A percentile compares a stretch with the other conserved stretches of the same genome.
Evolutionary conservation across 2,888 invertebrate species (phyloP).

Genomic region (Chloromyia formosa): DNA sequence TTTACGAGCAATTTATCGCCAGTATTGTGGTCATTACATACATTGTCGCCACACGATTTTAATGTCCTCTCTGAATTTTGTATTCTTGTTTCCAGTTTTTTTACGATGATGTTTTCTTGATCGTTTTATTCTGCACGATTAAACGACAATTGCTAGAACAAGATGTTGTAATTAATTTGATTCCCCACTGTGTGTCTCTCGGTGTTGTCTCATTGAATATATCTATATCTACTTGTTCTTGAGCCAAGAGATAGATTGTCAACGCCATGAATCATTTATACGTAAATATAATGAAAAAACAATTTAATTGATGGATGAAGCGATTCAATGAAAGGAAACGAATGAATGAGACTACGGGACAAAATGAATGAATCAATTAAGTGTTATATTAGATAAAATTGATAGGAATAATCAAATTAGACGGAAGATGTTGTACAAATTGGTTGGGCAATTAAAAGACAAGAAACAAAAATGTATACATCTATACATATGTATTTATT

Average conservation of each 20-base stretch:
- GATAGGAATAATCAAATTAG: neutral
- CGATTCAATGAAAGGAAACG: neutral
- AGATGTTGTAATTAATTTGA: neutral
- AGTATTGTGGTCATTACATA: too few species aligned
- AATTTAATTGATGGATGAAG: conserved; percentile 4
- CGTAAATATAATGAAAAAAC: neutral
- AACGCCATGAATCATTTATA: neutral
- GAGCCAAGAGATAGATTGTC: too few species aligned
- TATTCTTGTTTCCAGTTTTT: too few species aligned
- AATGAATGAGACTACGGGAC: neutral
- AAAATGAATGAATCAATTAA: conserved; percentile 6
- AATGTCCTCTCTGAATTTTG: too few species aligned
- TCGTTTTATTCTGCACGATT: too few species aligned
- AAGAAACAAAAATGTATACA: too few species aligned
- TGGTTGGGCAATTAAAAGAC: neutral
- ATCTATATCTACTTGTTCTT: too few species aligned
- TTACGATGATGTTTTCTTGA: too few species aligned
- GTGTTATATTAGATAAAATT: neutral
- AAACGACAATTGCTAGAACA: neutral
- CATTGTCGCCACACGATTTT: too few species aligned
- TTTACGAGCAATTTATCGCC: too few species aligned
- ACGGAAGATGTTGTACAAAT: conserved; percentile 5
- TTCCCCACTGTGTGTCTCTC: neutral
- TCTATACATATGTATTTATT: too few species aligned
- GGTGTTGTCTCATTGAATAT: neutral